Evolutionary conservation across 2,888 invertebrate genomes (phyloP).

Genomic region (Xanthorhoe spadicearia): DNA sequence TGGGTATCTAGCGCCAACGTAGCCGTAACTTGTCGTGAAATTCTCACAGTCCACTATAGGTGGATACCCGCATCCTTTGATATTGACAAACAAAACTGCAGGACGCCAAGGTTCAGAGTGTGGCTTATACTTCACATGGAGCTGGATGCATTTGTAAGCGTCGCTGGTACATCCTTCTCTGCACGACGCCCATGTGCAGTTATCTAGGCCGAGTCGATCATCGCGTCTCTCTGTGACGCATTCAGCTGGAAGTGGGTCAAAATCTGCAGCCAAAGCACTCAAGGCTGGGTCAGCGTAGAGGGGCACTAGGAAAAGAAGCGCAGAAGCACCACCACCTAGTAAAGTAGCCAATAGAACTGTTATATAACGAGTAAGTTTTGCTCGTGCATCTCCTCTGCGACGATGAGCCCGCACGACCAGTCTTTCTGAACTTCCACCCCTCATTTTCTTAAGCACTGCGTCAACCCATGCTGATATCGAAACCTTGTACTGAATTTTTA

Average conservation of each 20-base stretch:
- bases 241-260: conserved; percentile 89
- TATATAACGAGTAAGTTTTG: conserved; percentile 75
- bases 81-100: conserved; percentile 90
- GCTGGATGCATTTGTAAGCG: conserved; percentile 88
- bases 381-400: conserved; percentile 73
- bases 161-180: conserved; percentile 93
- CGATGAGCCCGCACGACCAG: conserved; percentile 73
- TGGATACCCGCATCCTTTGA: conserved; percentile 93
- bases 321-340: conserved; percentile 77
- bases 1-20: conserved; percentile 87
- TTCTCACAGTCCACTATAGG: conserved; percentile 90
- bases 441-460: conserved; percentile 73
- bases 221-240: conserved; percentile 89
- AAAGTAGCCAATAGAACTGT: conserved; percentile 76
- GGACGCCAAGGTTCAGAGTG: conserved; percentile 81
- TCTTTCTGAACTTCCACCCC: conserved; percentile 79
- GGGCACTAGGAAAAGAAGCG: conserved; percentile 79
- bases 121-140: conserved; percentile 86
- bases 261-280: conserved; percentile 89
- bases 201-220: conserved; percentile 89
- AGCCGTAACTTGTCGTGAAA: conserved; percentile 89
- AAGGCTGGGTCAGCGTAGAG: conserved; percentile 81
- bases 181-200: conserved; percentile 92
- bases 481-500: conserved; percentile 42
- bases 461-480: conserved; percentile 77